phyloP scores from a whole-genome alignment of 2,888 invertebrate genomes.

The Megaustenia siamemsis region DNA sequence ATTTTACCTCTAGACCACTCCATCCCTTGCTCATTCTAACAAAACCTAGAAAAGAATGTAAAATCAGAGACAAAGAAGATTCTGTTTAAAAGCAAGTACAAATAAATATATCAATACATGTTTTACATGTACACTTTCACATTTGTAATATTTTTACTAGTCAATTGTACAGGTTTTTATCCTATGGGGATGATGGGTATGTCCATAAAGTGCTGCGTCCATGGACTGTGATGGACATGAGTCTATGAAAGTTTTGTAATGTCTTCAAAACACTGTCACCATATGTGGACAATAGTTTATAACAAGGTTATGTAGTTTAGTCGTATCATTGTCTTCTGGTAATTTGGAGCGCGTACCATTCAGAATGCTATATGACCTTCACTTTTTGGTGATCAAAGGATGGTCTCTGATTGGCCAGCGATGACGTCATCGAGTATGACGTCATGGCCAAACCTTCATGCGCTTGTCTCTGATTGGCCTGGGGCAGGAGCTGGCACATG shows the following conservation, averaged over 20 bases:
- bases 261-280: neutral
- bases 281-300: neutral
- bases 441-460: conserved; percentile 56
- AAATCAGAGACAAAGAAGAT: too few species aligned
- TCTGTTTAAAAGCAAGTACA: too few species aligned
- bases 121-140: too few species aligned
- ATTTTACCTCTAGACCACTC: too few species aligned
- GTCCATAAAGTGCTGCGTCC: too few species aligned
- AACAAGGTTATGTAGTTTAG: neutral
- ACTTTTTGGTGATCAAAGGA: conserved; percentile 39
- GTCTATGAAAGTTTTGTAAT: too few species aligned
- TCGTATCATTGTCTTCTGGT: neutral
- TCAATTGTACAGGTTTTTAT: too few species aligned
- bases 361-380: conserved; percentile 23
- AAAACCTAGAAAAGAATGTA: too few species aligned
- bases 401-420: conserved; percentile 55
- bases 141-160: too few species aligned
- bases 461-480: conserved; percentile 54
- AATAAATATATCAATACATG: too few species aligned
- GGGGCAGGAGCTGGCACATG: conserved; percentile 47
- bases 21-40: too few species aligned
- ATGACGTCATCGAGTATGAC: conserved; percentile 54
- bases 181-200: neutral
- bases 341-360: neutral
- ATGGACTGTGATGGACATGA: too few species aligned